phyloP scores from a whole-genome alignment of 2,113 vertebrate species.

The Phyllopteryx taeniolatus region DNA sequence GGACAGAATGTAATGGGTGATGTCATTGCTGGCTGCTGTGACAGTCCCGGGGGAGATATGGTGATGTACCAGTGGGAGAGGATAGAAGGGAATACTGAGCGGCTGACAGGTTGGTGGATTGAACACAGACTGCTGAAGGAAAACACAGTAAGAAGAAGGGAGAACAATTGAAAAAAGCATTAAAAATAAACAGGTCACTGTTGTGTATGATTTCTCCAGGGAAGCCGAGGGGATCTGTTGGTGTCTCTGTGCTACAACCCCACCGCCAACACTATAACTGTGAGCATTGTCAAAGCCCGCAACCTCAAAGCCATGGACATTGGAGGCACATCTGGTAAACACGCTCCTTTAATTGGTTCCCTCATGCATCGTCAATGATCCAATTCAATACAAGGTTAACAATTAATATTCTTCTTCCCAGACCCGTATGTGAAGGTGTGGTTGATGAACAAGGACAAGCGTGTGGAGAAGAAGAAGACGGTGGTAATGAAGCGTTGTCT shows the following conservation, averaged over 20 bases:
- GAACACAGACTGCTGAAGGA: constrained; percentile 31
- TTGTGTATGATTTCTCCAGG: constrained; percentile 71
- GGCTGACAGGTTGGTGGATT: constrained; percentile 53
- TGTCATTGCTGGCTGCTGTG: constrained; percentile 64
- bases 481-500: constrained; percentile 96
- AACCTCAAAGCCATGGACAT: constrained; percentile 99
- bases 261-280: constrained; percentile 95
- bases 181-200: constrained; percentile 17
- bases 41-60: constrained; percentile 52
- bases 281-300: constrained; percentile 98
- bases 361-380: background rate
- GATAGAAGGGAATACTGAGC: constrained; percentile 45
- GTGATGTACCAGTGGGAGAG: constrained; percentile 42
- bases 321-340: constrained; percentile 93
- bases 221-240: constrained; percentile 94
- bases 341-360: constrained; percentile 28
- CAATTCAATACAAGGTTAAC: background rate
- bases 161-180: constrained; percentile 4
- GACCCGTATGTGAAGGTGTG: constrained; percentile 98
- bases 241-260: constrained; percentile 98
- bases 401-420: constrained; percentile 45
- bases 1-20: constrained; percentile 56
- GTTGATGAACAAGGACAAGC: constrained; percentile 99
- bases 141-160: constrained; percentile 19
- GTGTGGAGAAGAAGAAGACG: constrained; percentile 98